Percentiles rank a stretch among this genome's conserved stretches.
These are phyloP conservation scores for Octopus bimaculoides DNA, from an alignment of 1,140 invertebrate genomes.

Conservation along the genomic window DNA sequence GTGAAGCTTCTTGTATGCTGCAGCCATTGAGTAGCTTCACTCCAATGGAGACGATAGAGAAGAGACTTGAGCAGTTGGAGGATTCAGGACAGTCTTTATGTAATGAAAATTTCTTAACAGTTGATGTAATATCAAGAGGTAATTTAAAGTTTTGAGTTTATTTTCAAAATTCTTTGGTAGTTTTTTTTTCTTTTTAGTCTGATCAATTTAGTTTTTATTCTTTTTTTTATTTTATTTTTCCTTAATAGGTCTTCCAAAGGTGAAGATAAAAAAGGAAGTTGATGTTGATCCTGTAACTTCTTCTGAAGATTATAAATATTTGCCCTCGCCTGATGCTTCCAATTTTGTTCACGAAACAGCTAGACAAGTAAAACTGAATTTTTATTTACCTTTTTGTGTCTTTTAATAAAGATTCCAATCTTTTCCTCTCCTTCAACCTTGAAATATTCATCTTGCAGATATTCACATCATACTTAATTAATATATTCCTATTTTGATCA, in stretches of 20 bases:
- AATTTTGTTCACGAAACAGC: too few relatives aligned
- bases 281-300: too few relatives aligned
- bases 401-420: too few relatives aligned
- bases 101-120: constrained; percentile 22
- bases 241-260: neutral
- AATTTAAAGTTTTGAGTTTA: neutral
- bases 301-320: too few relatives aligned
- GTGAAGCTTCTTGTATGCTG: constrained; percentile 21
- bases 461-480: too few relatives aligned
- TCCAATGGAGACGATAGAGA: constrained; percentile 17
- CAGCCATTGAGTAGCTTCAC: constrained; percentile 18
- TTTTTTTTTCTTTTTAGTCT: neutral
- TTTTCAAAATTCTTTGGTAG: neutral
- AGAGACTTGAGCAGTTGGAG: constrained; percentile 4
- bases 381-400: too few relatives aligned
- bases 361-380: too few relatives aligned
- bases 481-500: too few relatives aligned
- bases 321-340: too few relatives aligned
- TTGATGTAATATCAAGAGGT: constrained; percentile 33
- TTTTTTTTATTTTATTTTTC: constrained; percentile 10
- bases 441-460: too few relatives aligned
- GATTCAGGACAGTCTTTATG: neutral
- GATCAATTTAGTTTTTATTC: neutral
- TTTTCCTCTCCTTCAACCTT: too few relatives aligned
- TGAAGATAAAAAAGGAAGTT: too few relatives aligned